Base-by-base conservation (phyloP, 2,113 vertebrate genomes). In the Poeciliopsis retropinna region DNA sequence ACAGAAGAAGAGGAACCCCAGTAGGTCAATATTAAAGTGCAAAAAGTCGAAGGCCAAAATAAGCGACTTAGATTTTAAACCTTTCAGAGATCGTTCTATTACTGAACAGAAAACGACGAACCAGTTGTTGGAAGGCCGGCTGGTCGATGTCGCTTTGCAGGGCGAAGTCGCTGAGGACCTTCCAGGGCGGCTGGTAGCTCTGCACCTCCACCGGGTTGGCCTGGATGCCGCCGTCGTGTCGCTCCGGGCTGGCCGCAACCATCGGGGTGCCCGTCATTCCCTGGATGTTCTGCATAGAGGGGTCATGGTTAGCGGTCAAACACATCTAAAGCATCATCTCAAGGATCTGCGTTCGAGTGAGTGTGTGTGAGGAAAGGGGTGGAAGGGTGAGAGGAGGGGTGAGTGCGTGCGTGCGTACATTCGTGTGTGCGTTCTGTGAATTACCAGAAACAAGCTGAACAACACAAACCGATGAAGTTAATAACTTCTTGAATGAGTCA, bases 61-160 rank as follows among this genome's bases (percentile, higher is more conserved):
- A 41, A 41, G 39, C 39, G 39, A 15, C 13, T 10, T 14, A 41
- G 12, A 41, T 41, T 41, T 41, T 4, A 15, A 41, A 41, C 3
- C 39, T 41, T 14, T 47, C 44, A 47, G 44, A 6, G 1, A 47
- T 47, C 5, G 4, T 47, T 19, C 15, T 47, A n/a, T 28, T 41
- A 51, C 9, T 15, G 27, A 34, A 2, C 1, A 37, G n/a, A 54
- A 73, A 67, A 28, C 0, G 1, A 79, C 97, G 95, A 91, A 99
- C 98, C 96, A 99, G 96, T 93, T 99, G 98, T 87, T 99, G 98
- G 94, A 99, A 99, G 75, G 98, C 96, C 77, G 98, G 97, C 91
- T 99, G 98, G 88, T 99, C 98, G 90, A 99, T 98, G 95, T 99
- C 98, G 94, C 98, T 99, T 95, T 99, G 97, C 94, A 99, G 91